phyloP scores from a whole-genome alignment of 2,797 vertebrate genomes.

The Numenius phaeopus region DNA sequence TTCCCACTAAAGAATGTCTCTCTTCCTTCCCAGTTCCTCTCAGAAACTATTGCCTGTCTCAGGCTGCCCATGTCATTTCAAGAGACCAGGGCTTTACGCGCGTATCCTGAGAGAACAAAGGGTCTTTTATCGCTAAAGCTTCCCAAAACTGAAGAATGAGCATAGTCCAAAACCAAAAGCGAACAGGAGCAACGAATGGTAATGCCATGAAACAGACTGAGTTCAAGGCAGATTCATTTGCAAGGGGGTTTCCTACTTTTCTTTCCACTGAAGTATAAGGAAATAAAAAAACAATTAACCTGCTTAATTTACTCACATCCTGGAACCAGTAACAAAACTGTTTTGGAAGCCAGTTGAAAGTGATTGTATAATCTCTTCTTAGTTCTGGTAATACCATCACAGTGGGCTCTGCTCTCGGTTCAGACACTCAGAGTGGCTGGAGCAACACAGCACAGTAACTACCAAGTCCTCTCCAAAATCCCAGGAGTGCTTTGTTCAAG shows the following conservation, averaged over 20 bases:
- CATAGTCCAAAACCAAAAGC: neutral
- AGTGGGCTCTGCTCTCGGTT: neutral
- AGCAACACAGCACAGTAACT: neutral
- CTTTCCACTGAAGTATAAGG: neutral
- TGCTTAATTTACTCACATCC: neutral
- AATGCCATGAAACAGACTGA: neutral
- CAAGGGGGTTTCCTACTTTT: neutral
- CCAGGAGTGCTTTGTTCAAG: neutral
- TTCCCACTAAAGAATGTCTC: neutral
- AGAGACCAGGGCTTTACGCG: neutral
- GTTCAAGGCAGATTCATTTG: neutral
- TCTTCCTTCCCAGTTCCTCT: neutral
- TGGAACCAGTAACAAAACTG: neutral
- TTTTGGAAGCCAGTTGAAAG: neutral
- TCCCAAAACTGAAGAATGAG: neutral
- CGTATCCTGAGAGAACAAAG: neutral
- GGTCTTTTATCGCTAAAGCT: neutral
- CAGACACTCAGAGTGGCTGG: neutral
- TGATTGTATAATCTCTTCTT: neutral
- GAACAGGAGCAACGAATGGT: neutral
- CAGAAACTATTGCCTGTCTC: neutral
- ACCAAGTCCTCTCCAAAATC: neutral
- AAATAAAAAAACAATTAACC: neutral
- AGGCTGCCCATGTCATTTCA: neutral
- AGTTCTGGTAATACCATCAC: neutral